These are phyloP conservation scores for Panagrolaimus sp. DNA, from an alignment of 1,140 invertebrate genomes.

Conservation along the genomic window DNA sequence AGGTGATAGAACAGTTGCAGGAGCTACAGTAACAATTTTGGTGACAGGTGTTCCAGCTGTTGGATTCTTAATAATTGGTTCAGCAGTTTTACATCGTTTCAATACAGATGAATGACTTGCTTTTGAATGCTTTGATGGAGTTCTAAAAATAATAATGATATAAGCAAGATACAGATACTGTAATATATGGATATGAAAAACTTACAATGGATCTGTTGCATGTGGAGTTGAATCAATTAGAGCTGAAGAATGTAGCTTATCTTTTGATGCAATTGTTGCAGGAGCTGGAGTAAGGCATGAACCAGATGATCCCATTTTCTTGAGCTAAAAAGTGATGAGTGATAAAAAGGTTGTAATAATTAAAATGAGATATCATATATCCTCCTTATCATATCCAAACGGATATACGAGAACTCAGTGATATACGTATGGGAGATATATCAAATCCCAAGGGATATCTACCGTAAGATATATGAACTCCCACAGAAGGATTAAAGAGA, in stretches of 20 bases:
- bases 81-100: background rate
- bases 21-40: background rate
- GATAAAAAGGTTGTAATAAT: no score
- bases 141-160: background rate
- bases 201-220: constrained; percentile 2
- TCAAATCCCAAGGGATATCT: no score
- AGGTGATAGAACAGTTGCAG: background rate
- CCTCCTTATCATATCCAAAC: no score
- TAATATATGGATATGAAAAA: background rate
- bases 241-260: background rate
- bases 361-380: no score
- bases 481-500: no score
- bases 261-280: background rate
- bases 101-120: background rate
- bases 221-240: background rate
- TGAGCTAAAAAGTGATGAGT: no score
- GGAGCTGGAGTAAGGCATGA: background rate
- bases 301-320: no score
- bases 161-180: background rate
- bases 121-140: background rate
- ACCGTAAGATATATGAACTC: no score
- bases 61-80: background rate
- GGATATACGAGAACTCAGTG: no score
- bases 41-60: background rate
- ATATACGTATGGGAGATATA: no score